Conservation (phyloP, 2,113 vertebrate genomes). For the Ceyx margarethae region DNA sequence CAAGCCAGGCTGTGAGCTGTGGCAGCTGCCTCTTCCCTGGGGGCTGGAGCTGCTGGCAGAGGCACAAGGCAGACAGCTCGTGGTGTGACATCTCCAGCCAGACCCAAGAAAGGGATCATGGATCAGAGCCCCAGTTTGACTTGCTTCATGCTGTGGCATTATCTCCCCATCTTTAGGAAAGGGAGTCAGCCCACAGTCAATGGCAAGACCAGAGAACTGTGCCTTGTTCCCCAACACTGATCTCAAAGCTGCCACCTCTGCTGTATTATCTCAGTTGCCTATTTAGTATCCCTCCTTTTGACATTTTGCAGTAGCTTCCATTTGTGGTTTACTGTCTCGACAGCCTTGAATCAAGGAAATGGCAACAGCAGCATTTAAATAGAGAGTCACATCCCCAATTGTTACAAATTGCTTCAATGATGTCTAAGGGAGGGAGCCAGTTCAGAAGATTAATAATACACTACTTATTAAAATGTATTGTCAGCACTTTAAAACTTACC, state of each 20-base stretch:
- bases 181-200: not conserved
- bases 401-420: not conserved
- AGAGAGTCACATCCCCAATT: not conserved
- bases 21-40: fast-evolving
- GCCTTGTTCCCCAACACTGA: not conserved
- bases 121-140: not conserved
- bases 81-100: not conserved
- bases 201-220: not conserved
- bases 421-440: constrained; percentile 8
- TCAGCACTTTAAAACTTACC: constrained; percentile 80
- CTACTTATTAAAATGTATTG: constrained; percentile 33
- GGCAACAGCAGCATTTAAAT: constrained; percentile 19
- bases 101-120: not conserved
- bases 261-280: not conserved
- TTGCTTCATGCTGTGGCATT: not conserved
- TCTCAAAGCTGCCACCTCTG: not conserved
- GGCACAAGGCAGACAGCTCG: not conserved
- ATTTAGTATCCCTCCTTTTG: not conserved
- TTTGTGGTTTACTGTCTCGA: not conserved
- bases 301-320: not conserved
- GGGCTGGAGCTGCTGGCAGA: not conserved
- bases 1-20: not conserved
- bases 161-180: not conserved
- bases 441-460: constrained; percentile 27
- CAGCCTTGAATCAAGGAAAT: not conserved